Evolutionary conservation across 2,888 invertebrate genomes (phyloP), one percentile per base, ranked within the genome.

Genomic region (Latrodectus elegans): DNA sequence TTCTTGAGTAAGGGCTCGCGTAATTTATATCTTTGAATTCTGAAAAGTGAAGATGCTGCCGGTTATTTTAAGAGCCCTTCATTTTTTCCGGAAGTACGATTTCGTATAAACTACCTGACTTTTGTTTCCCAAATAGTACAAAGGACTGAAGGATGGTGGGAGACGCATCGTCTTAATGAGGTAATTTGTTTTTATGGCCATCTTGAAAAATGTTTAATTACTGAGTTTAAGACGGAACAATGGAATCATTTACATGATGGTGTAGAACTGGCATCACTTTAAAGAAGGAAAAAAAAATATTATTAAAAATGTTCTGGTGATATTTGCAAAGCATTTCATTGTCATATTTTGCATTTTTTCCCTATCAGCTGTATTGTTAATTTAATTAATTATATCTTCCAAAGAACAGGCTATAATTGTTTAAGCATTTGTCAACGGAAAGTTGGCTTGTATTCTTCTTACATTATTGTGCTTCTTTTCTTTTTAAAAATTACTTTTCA

Each of bases 121-220:
- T 60, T 60, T 60, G 60, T 60, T 60, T 60, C n/a, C 14, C 60
- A 60, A 60, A 60, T 11, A 60, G n/a, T 15, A 60, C 60, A 60
- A 60, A 60, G n/a, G 60, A 60, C 14, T 60, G 60, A 11, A 60
- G n/a, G 60, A 60, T 60, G 12, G 10, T 10, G 12, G 11, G 12
- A 71, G 9, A 9, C 4, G 49, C 51, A 15, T 15, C n/a, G 14
- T 51, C 38, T 71, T 49, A 49, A 51, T 49, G 71, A 71, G 71
- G 71, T 71, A 71, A 71, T 71, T 71, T 71, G 71, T 51, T 71
- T 71, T 71, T 71, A 71, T 51, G 71, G 14, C 71, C 38, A 11
- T 12, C 38, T 15, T 71, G 26, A 15, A 51, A 71, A 51, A n/a
- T 38, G 38, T 22, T 17, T 68, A 17, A 17, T 68, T 68, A 22